A percentile compares a stretch with the other conserved stretches of the same genome.
Evolutionary conservation across 1,140 invertebrate genomes (phyloP).

Genomic region (Sweltsa coloradensis): DNA sequence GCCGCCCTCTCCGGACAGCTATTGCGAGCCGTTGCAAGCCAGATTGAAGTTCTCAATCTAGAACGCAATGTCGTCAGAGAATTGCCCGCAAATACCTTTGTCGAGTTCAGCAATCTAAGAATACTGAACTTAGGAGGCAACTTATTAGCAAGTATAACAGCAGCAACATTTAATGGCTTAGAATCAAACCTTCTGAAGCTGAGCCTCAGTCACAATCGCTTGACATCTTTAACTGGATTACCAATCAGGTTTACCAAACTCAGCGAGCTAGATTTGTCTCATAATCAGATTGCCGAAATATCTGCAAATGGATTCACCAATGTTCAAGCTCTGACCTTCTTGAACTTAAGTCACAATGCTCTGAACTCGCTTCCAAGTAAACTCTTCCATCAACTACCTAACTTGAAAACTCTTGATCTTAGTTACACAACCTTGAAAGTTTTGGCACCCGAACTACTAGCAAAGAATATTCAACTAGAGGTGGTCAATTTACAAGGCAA

Average conservation of each 20-base stretch:
- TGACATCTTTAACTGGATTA: constrained; percentile 48
- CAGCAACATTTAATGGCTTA: constrained; percentile 60
- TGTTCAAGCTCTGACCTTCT: constrained; percentile 50
- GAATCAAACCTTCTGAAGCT: constrained; percentile 58
- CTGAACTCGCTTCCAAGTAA: constrained; percentile 42
- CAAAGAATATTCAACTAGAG: constrained; percentile 48
- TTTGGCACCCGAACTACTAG: constrained; percentile 54
- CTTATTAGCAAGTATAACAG: constrained; percentile 52
- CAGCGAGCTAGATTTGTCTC: constrained; percentile 59
- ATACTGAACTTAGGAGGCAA: constrained; percentile 32
- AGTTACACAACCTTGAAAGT: constrained; percentile 56
- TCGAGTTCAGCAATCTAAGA: constrained; percentile 24
- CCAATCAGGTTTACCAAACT: constrained; percentile 50
- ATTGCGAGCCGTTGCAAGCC: constrained; percentile 46
- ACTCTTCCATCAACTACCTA: constrained; percentile 43
- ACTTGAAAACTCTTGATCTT: constrained; percentile 54
- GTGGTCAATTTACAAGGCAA: constrained; percentile 53
- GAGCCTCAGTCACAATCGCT: constrained; percentile 61
- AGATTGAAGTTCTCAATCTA: constrained; percentile 49
- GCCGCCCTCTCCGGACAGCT: constrained; percentile 72
- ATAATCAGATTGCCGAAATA: constrained; percentile 60
- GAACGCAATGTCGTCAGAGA: constrained; percentile 78
- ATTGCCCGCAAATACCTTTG: constrained; percentile 64
- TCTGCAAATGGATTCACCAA: constrained; percentile 50
- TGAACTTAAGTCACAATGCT: constrained; percentile 71